Evolutionary conservation across 2,113 vertebrate genomes (phyloP), one percentile per base, ranked within the genome.

Genomic region (Odontophorus gujanensis): DNA sequence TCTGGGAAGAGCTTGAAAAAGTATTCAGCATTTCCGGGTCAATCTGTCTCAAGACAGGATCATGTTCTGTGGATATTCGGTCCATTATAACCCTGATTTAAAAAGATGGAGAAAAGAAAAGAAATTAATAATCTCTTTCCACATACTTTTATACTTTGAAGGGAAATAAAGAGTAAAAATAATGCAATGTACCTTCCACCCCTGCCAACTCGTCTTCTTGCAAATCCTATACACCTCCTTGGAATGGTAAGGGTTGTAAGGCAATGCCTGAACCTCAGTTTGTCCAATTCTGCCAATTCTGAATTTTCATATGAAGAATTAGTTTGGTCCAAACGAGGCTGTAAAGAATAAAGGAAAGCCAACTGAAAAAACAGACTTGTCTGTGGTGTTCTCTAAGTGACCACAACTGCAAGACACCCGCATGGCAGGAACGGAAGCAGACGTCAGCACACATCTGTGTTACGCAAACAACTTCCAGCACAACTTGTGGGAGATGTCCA

Each of bases 191-290:
- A 99, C 99, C 99, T 98, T 97, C 99, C 99, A 78, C 99, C 99
- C 91, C 99, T 98, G 93, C 99, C 99, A 96, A 99, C 96, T 93
- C 99, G 95, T 86, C 98, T 98, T 53, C 98, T 98, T 80, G 98
- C 97, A 95, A 99, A 98, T 73, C 99, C 98, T 92, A 98, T 98
- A 93, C 98, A 99, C 43, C 98, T 98, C 89, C 98, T 98, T 40
- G 98, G 98, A 92, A 98, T 97, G 19, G 98, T 98, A 63, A 99
- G 98, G 51, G 98, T 98, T 40, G 99, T 98, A 96, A 99, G 98
- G 94, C 98, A 98, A 97, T 99, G 98, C 96, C 98, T 98, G 89
- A 98, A 98, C 87, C 97, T 98, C 92, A 97, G 96, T 28, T 98
- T 97, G 93, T 98, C 98, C 93, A 98, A 97, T 42, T 97, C 98